Conservation (phyloP, 1,140 invertebrate genomes). For the Heterodera carotae region DNA sequence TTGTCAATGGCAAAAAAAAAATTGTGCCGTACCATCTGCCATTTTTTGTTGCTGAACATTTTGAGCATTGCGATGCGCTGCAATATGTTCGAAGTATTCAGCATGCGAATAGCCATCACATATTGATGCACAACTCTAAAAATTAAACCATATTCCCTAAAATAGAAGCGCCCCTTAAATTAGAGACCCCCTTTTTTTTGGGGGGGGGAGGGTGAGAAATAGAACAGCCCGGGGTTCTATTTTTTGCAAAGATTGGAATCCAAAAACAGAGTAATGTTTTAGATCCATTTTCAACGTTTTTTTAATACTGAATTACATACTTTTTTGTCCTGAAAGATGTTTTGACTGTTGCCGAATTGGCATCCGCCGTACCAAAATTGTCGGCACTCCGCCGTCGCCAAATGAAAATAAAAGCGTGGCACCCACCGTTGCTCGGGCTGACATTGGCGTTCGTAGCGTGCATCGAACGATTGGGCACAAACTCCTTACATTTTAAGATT, state of each 20-base stretch:
- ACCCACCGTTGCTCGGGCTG: constrained; percentile 24
- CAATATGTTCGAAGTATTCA: background rate
- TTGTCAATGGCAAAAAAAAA: background rate
- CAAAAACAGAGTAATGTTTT: background rate
- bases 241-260: too few relatives aligned
- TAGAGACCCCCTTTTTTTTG: too few relatives aligned
- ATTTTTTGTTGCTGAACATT: background rate
- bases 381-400: constrained; percentile 34
- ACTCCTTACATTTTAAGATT: constrained; percentile 38
- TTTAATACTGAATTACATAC: background rate
- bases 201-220: too few relatives aligned
- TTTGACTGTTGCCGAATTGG: constrained; percentile 37
- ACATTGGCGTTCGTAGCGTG: constrained; percentile 47
- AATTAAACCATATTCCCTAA: background rate
- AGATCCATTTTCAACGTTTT: background rate
- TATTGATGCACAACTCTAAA: constrained; percentile 34
- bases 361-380: constrained; percentile 60
- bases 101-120: constrained; percentile 23
- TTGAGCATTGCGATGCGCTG: background rate
- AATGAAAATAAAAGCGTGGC: constrained; percentile 44
- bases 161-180: background rate
- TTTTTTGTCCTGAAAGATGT: constrained; percentile 51
- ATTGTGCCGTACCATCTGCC: background rate
- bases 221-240: too few relatives aligned
- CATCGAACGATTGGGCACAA: constrained; percentile 46